A percentile compares a stretch with the other conserved stretches of the same genome.
phyloP scores from a whole-genome alignment of 2,888 invertebrate genomes.

The Slavum lentiscoides region DNA sequence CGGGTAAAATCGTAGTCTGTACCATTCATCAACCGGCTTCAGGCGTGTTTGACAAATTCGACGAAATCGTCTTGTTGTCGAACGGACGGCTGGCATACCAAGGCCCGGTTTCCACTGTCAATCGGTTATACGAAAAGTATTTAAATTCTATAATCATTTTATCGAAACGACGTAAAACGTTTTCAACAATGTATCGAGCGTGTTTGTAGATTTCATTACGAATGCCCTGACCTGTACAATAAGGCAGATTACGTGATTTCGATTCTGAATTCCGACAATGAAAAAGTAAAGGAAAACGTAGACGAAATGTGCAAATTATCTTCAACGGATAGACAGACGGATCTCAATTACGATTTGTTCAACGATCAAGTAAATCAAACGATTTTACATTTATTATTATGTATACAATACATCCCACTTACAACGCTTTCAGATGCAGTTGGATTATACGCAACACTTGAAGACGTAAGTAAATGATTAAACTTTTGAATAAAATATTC shows the following conservation, averaged over 20 bases:
- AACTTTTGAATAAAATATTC: too few species aligned
- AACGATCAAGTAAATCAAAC: conserved; percentile 12
- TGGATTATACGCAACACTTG: conserved; percentile 13
- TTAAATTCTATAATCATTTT: too few species aligned
- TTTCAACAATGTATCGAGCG: too few species aligned
- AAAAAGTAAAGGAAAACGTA: conserved; percentile 12
- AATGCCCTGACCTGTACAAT: conserved; percentile 36
- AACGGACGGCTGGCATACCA: conserved; percentile 53
- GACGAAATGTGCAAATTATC: conserved; percentile 35
- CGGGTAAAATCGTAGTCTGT: conserved; percentile 54
- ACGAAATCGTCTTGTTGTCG: conserved; percentile 48
- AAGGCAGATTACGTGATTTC: conserved; percentile 36
- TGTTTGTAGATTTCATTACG: not conserved
- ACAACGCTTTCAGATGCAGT: conserved; percentile 3
- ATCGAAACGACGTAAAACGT: not conserved
- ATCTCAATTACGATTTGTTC: not conserved
- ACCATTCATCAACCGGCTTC: conserved; percentile 55
- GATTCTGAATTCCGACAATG: conserved; percentile 22
- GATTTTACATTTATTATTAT: too few species aligned
- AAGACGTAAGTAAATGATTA: conserved; percentile 26
- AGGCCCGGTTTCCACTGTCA: conserved; percentile 48
- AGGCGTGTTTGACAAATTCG: conserved; percentile 54
- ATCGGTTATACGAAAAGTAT: conserved; percentile 48
- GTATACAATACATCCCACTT: not conserved
- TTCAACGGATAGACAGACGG: not conserved